phyloP scores from a whole-genome alignment of 2,113 vertebrate species.

The Abramis brama region DNA sequence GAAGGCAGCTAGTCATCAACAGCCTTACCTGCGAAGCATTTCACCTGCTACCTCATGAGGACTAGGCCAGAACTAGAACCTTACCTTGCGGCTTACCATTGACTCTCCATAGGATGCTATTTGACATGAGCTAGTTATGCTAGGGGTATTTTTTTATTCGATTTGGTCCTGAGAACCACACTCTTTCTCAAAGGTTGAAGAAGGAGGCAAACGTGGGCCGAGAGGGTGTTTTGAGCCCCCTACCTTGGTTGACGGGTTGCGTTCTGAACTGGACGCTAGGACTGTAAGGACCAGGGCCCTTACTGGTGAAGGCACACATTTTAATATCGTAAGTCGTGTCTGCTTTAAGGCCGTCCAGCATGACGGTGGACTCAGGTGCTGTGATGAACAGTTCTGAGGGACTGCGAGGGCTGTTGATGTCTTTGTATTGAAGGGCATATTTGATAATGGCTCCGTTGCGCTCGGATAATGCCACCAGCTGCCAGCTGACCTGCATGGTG shows the following conservation, averaged over 20 bases:
- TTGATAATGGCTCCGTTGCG: constrained; percentile 92
- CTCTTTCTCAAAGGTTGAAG: constrained; percentile 51
- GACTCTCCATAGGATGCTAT: constrained; percentile 17
- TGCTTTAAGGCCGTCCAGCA: constrained; percentile 91
- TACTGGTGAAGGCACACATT: constrained; percentile 99
- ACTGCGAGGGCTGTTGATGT: constrained; percentile 95
- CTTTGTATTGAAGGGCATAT: constrained; percentile 94
- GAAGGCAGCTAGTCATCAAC: constrained; percentile 69
- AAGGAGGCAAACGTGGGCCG: constrained; percentile 53
- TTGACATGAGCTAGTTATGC: background rate
- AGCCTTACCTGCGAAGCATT: constrained; percentile 70
- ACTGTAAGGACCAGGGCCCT: constrained; percentile 98
- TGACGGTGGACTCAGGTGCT: constrained; percentile 88
- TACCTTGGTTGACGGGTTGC: constrained; percentile 99
- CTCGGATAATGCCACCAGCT: constrained; percentile 87
- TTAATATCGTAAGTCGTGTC: constrained; percentile 99
- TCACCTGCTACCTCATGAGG: constrained; percentile 23
- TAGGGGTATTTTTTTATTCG: background rate
- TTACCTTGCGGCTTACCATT: constrained; percentile 54
- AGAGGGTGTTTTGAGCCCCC: constrained; percentile 78
- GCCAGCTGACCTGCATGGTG: constrained; percentile 93
- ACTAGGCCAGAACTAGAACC: constrained; percentile 40
- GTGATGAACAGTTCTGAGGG: constrained; percentile 91
- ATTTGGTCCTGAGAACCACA: constrained; percentile 44
- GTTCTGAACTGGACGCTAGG: constrained; percentile 99